These are phyloP conservation scores for Pseudoips prasinana DNA, from an alignment of 2,888 invertebrate species.

Conservation along the genomic window DNA sequence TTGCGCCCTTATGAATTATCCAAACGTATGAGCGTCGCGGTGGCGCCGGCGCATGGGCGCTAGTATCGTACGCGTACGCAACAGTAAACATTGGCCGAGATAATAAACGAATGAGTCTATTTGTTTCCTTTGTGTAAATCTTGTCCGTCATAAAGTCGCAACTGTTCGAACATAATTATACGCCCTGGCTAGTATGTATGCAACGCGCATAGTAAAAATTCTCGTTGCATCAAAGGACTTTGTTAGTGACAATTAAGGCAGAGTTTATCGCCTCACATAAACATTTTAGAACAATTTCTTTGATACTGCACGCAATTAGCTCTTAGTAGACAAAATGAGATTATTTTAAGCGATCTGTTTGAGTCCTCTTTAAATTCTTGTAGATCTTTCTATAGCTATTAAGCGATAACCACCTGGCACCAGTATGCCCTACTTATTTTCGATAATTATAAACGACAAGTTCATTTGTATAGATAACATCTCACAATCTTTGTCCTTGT, in stretches of 20 bases:
- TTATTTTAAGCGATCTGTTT: too few species aligned
- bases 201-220: constrained; percentile 19
- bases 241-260: constrained; percentile 24
- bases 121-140: constrained; percentile 50
- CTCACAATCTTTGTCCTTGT: constrained; percentile 19
- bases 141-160: constrained; percentile 49
- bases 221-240: constrained; percentile 17
- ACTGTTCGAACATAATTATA: constrained; percentile 34
- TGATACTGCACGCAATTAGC: constrained; percentile 9
- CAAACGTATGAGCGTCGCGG: constrained; percentile 63
- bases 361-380: too few species aligned
- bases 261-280: constrained; percentile 14
- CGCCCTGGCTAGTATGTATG: constrained; percentile 15
- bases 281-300: constrained; percentile 14
- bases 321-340: too few species aligned
- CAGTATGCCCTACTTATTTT: too few species aligned
- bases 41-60: constrained; percentile 49
- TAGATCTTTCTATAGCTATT: too few species aligned
- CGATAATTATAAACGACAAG: too few species aligned
- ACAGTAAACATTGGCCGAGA: constrained; percentile 58
- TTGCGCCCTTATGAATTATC: constrained; percentile 74
- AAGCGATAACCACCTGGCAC: too few species aligned
- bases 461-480: constrained; percentile 22
- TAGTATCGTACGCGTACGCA: constrained; percentile 42
- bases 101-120: constrained; percentile 54